Evolutionary conservation across 2,113 vertebrate genomes (phyloP).

Genomic region (Pyxicephalus adspersus): DNA sequence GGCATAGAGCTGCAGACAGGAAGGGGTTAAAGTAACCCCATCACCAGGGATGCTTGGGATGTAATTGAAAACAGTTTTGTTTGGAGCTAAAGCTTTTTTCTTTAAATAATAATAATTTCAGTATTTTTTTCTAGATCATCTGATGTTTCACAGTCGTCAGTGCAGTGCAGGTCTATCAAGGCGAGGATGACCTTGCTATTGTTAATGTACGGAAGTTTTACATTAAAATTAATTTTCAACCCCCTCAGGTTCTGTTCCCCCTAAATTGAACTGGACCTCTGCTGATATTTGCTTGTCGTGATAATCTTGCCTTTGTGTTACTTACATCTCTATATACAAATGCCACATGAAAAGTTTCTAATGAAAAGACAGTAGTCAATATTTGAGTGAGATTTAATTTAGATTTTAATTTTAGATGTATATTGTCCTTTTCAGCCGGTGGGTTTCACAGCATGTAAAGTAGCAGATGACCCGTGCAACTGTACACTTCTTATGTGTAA

Average conservation of each 20-base stretch:
- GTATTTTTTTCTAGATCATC: too few relatives aligned
- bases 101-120: too few relatives aligned
- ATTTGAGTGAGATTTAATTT: slow-evolving; percentile 56
- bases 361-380: slow-evolving; percentile 54
- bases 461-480: slow-evolving; percentile 23
- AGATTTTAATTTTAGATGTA: slow-evolving; percentile 55
- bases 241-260: neutral
- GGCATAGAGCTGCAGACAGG: too few relatives aligned
- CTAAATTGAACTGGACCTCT: slow-evolving; percentile 2
- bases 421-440: slow-evolving; percentile 36
- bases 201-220: neutral
- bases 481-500: neutral
- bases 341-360: slow-evolving; percentile 37
- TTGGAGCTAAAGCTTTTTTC: too few relatives aligned
- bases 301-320: slow-evolving; percentile 26
- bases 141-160: too few relatives aligned
- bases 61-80: too few relatives aligned
- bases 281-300: neutral
- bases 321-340: slow-evolving; percentile 25
- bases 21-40: too few relatives aligned
- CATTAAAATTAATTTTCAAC: neutral
- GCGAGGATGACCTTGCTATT: neutral
- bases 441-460: slow-evolving; percentile 35
- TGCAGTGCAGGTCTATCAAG: too few relatives aligned
- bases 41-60: too few relatives aligned